phyloP scores from a whole-genome alignment of 2,797 vertebrate genomes.

The Oceanodroma leucorhoa region DNA sequence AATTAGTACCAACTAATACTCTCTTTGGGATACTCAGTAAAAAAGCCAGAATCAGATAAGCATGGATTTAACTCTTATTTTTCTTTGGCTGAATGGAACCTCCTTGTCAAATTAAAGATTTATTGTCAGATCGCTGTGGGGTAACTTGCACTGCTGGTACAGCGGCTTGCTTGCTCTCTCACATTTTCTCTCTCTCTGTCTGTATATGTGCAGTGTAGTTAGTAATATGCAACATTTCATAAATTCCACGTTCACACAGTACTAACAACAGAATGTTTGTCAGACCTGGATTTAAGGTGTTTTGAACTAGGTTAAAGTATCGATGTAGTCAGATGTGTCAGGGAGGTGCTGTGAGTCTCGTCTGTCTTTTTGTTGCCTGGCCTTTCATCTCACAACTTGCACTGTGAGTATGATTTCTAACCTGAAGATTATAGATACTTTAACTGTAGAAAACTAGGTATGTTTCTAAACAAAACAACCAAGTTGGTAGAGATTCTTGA shows the following conservation, averaged over 20 bases:
- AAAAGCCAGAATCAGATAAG: not conserved
- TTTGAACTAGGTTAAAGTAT: not conserved
- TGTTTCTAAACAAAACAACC: not conserved
- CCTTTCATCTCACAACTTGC: not conserved
- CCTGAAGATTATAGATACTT: not conserved
- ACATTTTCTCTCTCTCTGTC: not conserved
- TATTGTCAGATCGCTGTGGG: not conserved
- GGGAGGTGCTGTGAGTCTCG: not conserved
- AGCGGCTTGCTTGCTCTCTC: accelerated
- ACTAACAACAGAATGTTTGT: not conserved
- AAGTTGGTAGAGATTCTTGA: not conserved
- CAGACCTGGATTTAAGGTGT: not conserved
- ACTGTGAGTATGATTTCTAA: not conserved
- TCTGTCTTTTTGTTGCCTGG: not conserved
- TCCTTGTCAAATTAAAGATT: not conserved
- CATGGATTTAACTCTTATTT: not conserved
- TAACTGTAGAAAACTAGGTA: no score
- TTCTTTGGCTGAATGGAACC: not conserved
- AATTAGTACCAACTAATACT: not conserved
- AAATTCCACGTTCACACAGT: not conserved
- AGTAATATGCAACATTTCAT: not conserved
- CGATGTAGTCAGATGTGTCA: not conserved
- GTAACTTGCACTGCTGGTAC: not conserved
- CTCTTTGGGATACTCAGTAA: not conserved
- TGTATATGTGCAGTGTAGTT: not conserved